These are phyloP conservation scores for Leptinotarsa juncta DNA, from an alignment of 2,888 invertebrate species.

Conservation along the genomic window DNA sequence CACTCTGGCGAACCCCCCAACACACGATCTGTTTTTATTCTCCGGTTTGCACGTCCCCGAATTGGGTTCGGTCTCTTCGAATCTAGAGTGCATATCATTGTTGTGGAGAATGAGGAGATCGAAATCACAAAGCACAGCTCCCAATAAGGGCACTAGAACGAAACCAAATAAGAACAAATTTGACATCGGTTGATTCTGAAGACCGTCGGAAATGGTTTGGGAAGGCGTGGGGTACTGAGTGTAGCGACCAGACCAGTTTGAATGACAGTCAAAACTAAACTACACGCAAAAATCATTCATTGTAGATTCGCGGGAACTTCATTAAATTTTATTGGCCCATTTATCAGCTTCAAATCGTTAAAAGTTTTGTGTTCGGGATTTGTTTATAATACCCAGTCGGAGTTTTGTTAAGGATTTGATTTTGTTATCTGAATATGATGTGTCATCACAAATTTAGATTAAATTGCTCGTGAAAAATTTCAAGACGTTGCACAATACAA, in stretches of 20 bases:
- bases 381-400: background rate
- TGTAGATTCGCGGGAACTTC: background rate
- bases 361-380: too few species aligned
- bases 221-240: background rate
- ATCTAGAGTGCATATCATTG: slow-evolving; percentile 91
- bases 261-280: background rate
- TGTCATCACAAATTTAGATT: background rate
- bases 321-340: background rate
- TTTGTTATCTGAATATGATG: background rate
- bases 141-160: background rate
- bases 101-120: slow-evolving; percentile 86
- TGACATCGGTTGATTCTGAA: background rate
- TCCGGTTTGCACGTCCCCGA: slow-evolving; percentile 67
- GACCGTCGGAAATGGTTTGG: background rate
- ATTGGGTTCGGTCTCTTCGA: slow-evolving; percentile 80
- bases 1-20: slow-evolving; percentile 88
- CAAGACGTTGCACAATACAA: background rate
- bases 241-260: slow-evolving; percentile 14
- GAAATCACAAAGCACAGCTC: slow-evolving; percentile 61
- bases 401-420: background rate
- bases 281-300: slow-evolving; percentile 8
- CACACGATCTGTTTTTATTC: slow-evolving; percentile 68
- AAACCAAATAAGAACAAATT: slow-evolving; percentile 11
- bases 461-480: background rate
- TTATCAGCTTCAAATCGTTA: slow-evolving; percentile 3